phyloP scores from a whole-genome alignment of 2,888 invertebrate species.

The Amphimallon solstitiale region DNA sequence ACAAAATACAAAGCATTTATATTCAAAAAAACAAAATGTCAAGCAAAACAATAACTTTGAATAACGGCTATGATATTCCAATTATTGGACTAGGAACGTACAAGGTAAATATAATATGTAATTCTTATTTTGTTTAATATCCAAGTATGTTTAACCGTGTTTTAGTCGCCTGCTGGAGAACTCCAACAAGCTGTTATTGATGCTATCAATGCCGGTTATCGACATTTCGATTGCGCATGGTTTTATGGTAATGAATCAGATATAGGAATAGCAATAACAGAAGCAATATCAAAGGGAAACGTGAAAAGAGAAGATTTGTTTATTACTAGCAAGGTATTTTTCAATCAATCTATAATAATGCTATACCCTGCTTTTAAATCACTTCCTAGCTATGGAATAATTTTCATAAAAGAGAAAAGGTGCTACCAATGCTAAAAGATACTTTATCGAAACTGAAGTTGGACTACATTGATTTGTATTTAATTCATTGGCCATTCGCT shows the following conservation, averaged over 20 bases:
- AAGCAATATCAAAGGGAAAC: conserved; percentile 65
- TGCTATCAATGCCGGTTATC: conserved; percentile 72
- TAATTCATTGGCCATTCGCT: conserved; percentile 61
- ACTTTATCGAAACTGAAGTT: conserved; percentile 53
- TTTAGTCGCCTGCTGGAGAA: conserved; percentile 53
- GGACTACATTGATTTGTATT: conserved; percentile 58
- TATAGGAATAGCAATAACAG: conserved; percentile 68
- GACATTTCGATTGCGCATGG: conserved; percentile 73
- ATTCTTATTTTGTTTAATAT: neutral
- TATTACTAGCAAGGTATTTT: conserved; percentile 67
- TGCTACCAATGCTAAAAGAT: conserved; percentile 62
- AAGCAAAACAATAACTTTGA: conserved; percentile 62
- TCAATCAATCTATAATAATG: neutral
- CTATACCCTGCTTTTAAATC: neutral
- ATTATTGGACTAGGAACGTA: conserved; percentile 74
- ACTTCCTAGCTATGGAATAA: conserved; percentile 70
- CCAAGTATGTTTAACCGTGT: conserved; percentile 17
- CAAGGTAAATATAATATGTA: conserved; percentile 58
- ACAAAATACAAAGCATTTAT: too few species aligned
- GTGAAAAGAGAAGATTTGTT: conserved; percentile 68
- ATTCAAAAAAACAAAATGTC: too few species aligned
- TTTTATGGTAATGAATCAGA: conserved; percentile 68
- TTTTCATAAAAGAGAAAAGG: conserved; percentile 68
- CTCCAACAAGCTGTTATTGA: conserved; percentile 62
- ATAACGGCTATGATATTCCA: conserved; percentile 70